Evolutionary conservation across 2,888 invertebrate species (phyloP).

Genomic region (Drosophila mettleri): DNA sequence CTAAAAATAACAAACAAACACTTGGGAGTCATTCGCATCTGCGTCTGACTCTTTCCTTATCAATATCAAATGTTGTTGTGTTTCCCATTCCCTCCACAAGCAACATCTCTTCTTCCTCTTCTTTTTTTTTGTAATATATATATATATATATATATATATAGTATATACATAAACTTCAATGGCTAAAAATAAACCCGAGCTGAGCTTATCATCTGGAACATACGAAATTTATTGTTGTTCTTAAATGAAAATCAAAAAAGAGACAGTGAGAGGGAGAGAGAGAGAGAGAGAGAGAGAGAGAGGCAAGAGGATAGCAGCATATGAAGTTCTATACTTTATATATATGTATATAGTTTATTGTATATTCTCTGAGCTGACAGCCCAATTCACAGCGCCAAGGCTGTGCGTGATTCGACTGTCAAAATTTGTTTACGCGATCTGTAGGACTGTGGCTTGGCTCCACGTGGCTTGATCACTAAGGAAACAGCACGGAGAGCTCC

Average conservation of each 20-base stretch:
- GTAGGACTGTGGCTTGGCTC: not conserved
- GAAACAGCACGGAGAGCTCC: no score
- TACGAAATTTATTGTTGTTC: slow-evolving; percentile 50
- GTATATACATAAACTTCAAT: slow-evolving; percentile 78
- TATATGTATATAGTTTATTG: not conserved
- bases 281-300: not conserved
- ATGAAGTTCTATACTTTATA: slow-evolving; percentile 10
- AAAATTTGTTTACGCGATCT: slow-evolving; percentile 25
- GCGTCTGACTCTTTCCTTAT: slow-evolving; percentile 43
- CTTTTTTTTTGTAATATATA: slow-evolving; percentile 67
- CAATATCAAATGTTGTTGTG: slow-evolving; percentile 75
- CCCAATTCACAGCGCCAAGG: slow-evolving; percentile 22
- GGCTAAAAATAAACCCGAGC: slow-evolving; percentile 74
- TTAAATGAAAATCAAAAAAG: slow-evolving; percentile 39
- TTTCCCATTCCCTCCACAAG: slow-evolving; percentile 46
- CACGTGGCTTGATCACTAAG: not conserved
- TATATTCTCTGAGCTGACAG: slow-evolving; percentile 8
- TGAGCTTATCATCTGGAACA: slow-evolving; percentile 76
- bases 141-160: slow-evolving; percentile 65
- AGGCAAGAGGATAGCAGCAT: not conserved
- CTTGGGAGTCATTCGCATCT: slow-evolving; percentile 4
- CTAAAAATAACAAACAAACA: slow-evolving; percentile 7
- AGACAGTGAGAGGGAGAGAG: slow-evolving; percentile 14
- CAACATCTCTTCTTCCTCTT: slow-evolving; percentile 56
- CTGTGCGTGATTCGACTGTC: slow-evolving; percentile 22